Evolutionary conservation across 2,888 invertebrate genomes (phyloP).

Genomic region (Hymenopus coronatus): DNA sequence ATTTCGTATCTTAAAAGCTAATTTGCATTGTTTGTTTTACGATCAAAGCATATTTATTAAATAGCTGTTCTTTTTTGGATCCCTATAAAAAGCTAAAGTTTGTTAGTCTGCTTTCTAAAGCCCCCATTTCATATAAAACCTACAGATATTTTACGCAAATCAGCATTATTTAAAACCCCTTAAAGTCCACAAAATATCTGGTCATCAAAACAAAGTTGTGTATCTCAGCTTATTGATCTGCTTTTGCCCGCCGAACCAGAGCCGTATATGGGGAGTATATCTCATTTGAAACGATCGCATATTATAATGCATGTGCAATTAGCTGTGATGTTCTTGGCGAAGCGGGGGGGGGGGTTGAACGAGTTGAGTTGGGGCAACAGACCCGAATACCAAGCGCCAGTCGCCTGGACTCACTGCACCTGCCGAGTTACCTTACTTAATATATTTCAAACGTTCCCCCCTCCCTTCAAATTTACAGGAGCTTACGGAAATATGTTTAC

Average conservation of each 20-base stretch:
- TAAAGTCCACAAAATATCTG: neutral
- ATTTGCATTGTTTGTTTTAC: no score
- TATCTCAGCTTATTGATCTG: neutral
- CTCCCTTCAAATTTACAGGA: neutral
- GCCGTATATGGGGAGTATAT: neutral
- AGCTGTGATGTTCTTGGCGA: neutral
- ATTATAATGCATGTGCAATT: neutral
- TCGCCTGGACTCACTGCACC: neutral
- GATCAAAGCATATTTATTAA: no score
- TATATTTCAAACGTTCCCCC: conserved; percentile 1
- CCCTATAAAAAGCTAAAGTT: no score
- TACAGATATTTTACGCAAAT: no score
- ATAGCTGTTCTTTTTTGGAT: no score
- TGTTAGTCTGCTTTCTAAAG: no score
- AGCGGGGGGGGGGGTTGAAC: neutral
- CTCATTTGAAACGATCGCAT: neutral
- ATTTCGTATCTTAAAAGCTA: no score
- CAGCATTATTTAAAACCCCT: neutral
- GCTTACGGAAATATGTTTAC: neutral
- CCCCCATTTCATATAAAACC: no score
- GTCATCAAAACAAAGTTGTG: neutral
- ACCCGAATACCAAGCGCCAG: neutral
- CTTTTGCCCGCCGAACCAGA: neutral
- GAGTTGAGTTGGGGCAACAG: neutral
- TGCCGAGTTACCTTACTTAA: neutral